Evolutionary conservation across 2,113 vertebrate genomes (phyloP).

Genomic region (Corydoras sp.): DNA sequence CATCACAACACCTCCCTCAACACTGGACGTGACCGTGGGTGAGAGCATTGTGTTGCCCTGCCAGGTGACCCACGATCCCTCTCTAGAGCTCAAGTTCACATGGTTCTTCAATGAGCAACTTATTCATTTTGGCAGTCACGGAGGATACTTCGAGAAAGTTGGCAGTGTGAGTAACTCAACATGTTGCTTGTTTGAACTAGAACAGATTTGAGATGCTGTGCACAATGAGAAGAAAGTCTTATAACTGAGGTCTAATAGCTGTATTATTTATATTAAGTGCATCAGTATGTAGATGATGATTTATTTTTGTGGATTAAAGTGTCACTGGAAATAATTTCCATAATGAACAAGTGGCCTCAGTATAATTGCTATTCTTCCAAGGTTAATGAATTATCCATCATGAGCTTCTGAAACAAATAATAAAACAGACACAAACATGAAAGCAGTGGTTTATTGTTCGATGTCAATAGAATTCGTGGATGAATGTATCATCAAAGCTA

Average conservation of each 20-base stretch:
- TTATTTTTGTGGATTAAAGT: neutral
- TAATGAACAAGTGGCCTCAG: neutral
- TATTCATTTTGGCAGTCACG: conserved; percentile 89
- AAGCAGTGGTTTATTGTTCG: no score
- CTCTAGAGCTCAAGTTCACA: conserved; percentile 84
- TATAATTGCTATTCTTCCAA: neutral
- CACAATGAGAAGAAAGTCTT: no score
- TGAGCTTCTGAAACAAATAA: neutral
- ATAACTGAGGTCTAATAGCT: no score
- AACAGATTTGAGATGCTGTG: neutral
- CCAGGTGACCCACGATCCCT: conserved; percentile 89
- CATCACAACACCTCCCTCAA: conserved; percentile 82
- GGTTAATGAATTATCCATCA: conserved; percentile 1
- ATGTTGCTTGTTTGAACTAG: neutral
- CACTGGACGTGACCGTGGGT: conserved; percentile 89
- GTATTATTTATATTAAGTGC: neutral
- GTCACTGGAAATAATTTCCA: neutral
- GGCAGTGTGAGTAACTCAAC: conserved; percentile 84
- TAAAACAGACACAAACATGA: neutral
- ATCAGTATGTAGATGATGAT: neutral
- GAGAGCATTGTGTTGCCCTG: conserved; percentile 94
- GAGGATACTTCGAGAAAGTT: conserved; percentile 92
- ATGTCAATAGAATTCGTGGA: no score
- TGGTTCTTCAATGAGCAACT: conserved; percentile 94
- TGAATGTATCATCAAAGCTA: no score